phyloP scores from a whole-genome alignment of 2,888 invertebrate species.

The Chymomyza amoena region DNA sequence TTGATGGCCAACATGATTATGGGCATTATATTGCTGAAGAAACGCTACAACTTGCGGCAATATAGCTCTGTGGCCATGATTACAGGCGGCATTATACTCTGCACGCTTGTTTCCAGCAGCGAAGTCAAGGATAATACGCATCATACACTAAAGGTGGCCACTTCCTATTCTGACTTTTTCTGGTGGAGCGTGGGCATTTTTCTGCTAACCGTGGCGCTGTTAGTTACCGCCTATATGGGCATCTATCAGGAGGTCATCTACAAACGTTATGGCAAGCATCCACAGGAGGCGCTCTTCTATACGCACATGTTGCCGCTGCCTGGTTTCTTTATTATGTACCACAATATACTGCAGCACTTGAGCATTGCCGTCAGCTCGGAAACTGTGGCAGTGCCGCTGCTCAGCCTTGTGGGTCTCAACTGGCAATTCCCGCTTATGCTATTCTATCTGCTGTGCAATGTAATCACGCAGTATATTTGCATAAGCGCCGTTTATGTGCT shows the following conservation, averaged over 20 bases:
- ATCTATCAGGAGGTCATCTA: conserved; percentile 95
- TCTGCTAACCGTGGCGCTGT: conserved; percentile 91
- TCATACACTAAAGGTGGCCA: conserved; percentile 79
- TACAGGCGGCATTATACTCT: conserved; percentile 93
- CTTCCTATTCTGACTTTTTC: conserved; percentile 78
- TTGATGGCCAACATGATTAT: conserved; percentile 97
- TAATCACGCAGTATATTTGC: conserved; percentile 94
- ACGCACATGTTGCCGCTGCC: conserved; percentile 95
- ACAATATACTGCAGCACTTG: conserved; percentile 88
- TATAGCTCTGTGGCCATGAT: conserved; percentile 96
- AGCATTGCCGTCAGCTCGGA: conserved; percentile 85
- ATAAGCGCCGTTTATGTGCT: conserved; percentile 96
- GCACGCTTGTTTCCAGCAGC: conserved; percentile 91
- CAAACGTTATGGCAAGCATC: conserved; percentile 92
- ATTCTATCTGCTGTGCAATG: conserved; percentile 88
- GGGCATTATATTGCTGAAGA: conserved; percentile 93
- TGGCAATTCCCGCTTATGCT: conserved; percentile 85
- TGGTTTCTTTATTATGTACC: conserved; percentile 88
- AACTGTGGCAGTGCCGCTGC: conserved; percentile 67
- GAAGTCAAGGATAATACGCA: conserved; percentile 82
- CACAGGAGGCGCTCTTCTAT: conserved; percentile 91
- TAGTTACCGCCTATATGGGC: conserved; percentile 97
- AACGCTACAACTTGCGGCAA: conserved; percentile 88
- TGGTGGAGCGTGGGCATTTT: conserved; percentile 87
- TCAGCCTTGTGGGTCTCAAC: conserved; percentile 82